Conservation (phyloP, 64 coral and sea anemone genomes). For the Stylophora pistillata region DNA sequence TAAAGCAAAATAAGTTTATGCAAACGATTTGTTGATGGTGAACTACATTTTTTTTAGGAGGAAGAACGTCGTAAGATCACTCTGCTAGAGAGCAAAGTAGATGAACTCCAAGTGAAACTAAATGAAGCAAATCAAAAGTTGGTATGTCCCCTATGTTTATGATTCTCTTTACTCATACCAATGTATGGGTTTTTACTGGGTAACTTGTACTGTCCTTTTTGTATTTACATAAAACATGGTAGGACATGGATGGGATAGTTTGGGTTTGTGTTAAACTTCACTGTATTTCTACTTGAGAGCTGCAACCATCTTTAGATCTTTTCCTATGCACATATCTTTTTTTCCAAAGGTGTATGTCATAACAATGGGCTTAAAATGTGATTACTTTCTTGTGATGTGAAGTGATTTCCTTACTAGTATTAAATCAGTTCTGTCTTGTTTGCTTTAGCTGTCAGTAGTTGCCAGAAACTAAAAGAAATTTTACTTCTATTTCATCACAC, state of each 20-base stretch:
- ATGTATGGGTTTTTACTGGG: neutral
- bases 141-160: slow-evolving; percentile 31
- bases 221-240: too few species aligned
- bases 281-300: too few species aligned
- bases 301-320: too few species aligned
- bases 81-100: slow-evolving; percentile 52
- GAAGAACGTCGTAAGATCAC: slow-evolving; percentile 53
- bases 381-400: neutral
- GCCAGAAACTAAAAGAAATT: slow-evolving; percentile 47
- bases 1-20: neutral
- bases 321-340: neutral
- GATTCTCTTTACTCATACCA: neutral
- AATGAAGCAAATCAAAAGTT: slow-evolving; percentile 65
- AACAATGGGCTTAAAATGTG: neutral
- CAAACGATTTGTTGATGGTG: neutral
- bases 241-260: too few species aligned
- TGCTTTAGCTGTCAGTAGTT: neutral
- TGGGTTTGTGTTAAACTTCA: too few species aligned
- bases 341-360: too few species aligned
- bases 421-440: slow-evolving; percentile 18
- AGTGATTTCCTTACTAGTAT: neutral
- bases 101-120: slow-evolving; percentile 58
- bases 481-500: slow-evolving; percentile 57
- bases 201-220: neutral
- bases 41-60: slow-evolving; percentile 38